Percentiles rank a stretch among this genome's conserved stretches.
These are phyloP conservation scores for Thalassoma bifasciatum DNA, from an alignment of 2,113 vertebrate species.

Conservation along the genomic window DNA sequence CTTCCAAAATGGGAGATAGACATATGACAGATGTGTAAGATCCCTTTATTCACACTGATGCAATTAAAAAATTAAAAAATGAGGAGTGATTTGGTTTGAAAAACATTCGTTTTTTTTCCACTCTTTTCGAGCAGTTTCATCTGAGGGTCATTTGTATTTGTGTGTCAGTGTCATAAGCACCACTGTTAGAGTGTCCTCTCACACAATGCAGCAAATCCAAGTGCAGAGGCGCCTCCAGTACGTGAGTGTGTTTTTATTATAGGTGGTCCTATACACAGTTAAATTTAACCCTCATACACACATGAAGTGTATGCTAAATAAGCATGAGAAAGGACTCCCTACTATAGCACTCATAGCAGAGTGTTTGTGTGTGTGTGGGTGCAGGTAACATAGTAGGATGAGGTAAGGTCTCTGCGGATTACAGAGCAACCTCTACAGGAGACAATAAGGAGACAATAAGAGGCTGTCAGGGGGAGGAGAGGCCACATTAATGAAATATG, in stretches of 20 bases:
- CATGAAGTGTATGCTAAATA: slow-evolving; percentile 23
- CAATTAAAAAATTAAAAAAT: background rate
- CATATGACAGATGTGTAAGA: background rate
- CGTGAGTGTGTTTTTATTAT: slow-evolving; percentile 40
- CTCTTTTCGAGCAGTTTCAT: slow-evolving; percentile 31
- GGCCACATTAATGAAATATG: slow-evolving; percentile 76
- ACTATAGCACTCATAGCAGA: slow-evolving; percentile 35
- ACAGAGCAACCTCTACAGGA: slow-evolving; percentile 68
- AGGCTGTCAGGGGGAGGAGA: slow-evolving; percentile 59
- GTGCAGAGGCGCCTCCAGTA: background rate
- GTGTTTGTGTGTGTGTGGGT: slow-evolving; percentile 49
- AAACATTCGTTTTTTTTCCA: slow-evolving; percentile 1
- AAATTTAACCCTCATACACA: slow-evolving; percentile 51
- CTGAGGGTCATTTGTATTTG: background rate
- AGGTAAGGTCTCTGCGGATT: slow-evolving; percentile 62
- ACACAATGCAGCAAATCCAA: background rate
- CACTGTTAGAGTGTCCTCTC: background rate
- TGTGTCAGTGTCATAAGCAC: slow-evolving; percentile 1
- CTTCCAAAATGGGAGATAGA: slow-evolving; percentile 14
- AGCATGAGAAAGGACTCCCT: slow-evolving; percentile 47
- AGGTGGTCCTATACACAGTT: slow-evolving; percentile 21
- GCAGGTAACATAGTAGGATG: slow-evolving; percentile 55
- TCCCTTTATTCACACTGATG: background rate
- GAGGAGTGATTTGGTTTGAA: slow-evolving; percentile 15
- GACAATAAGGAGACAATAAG: slow-evolving; percentile 76